These are phyloP conservation scores for Gymnorhina tibicen DNA, from an alignment of 2,113 vertebrate genomes.

Conservation along the genomic window DNA sequence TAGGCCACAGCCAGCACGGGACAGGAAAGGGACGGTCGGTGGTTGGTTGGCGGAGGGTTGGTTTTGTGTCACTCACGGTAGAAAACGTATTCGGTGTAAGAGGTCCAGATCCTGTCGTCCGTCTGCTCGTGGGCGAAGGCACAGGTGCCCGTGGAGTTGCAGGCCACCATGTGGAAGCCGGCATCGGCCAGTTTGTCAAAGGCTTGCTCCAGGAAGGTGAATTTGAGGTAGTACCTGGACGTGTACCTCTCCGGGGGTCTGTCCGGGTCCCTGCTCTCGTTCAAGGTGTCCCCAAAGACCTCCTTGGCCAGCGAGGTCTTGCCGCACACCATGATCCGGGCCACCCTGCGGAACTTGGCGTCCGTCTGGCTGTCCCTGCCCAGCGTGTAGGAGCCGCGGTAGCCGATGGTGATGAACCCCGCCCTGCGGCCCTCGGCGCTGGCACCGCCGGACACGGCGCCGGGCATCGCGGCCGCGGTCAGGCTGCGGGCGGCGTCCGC, in stretches of 20 bases:
- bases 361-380: constrained; percentile 91
- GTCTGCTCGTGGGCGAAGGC: constrained; percentile 91
- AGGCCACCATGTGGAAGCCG: constrained; percentile 95
- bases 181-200: constrained; percentile 90
- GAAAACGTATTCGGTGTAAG: constrained; percentile 98
- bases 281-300: constrained; percentile 93
- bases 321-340: constrained; percentile 92
- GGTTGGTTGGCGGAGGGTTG: background rate
- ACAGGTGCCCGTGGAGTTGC: constrained; percentile 91
- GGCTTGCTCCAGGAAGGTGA: constrained; percentile 94
- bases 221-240: constrained; percentile 93
- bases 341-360: constrained; percentile 90
- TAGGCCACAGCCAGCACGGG: constrained; percentile 14
- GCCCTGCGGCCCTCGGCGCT: constrained; percentile 74
- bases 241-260: constrained; percentile 90
- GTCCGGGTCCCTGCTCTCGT: constrained; percentile 92
- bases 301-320: constrained; percentile 93
- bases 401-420: constrained; percentile 92
- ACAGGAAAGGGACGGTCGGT: background rate
- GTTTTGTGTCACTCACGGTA: constrained; percentile 87
- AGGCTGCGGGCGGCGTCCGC: constrained; percentile 68
- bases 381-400: constrained; percentile 89
- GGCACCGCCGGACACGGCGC: constrained; percentile 22
- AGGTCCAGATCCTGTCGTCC: constrained; percentile 97
- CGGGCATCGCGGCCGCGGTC: constrained; percentile 22